phyloP scores from a whole-genome alignment of 2,888 invertebrate species.

The Petrolisthes manimaculis region DNA sequence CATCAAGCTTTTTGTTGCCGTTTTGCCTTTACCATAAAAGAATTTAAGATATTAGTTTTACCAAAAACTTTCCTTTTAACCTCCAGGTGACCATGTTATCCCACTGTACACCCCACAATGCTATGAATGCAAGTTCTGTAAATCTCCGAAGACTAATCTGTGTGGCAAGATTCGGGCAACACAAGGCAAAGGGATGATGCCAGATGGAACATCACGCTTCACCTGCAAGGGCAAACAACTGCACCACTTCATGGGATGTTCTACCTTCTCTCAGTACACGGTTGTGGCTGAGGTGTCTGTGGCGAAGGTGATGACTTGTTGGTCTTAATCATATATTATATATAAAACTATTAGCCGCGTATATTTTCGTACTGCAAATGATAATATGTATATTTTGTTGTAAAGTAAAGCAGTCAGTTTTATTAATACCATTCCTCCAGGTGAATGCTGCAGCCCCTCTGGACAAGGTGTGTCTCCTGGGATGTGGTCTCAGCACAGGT shows the following conservation, averaged over 20 bases:
- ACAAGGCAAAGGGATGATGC: conserved; percentile 87
- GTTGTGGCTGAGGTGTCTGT: conserved; percentile 95
- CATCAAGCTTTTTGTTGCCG: too few species aligned
- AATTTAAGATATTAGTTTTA: background rate
- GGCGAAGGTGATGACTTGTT: conserved; percentile 80
- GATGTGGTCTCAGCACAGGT: conserved; percentile 95
- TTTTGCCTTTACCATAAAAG: too few species aligned
- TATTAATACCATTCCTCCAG: conserved; percentile 69
- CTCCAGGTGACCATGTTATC: conserved; percentile 91
- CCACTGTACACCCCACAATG: conserved; percentile 98
- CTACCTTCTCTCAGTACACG: conserved; percentile 93
- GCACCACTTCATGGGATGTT: conserved; percentile 96
- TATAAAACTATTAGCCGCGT: background rate
- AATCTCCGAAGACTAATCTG: conserved; percentile 94
- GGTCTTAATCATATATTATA: too few species aligned
- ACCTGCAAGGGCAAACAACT: conserved; percentile 83
- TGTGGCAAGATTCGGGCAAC: conserved; percentile 91
- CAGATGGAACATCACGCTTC: conserved; percentile 90
- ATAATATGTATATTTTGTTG: background rate
- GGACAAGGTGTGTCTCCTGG: conserved; percentile 89
- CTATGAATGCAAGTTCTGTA: conserved; percentile 95
- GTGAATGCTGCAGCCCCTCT: conserved; percentile 83
- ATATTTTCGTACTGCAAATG: too few species aligned
- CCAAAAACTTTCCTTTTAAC: background rate
- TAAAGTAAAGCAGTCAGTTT: background rate